phyloP scores from a whole-genome alignment of 1,140 invertebrate genomes.

The Drosophila setifemur region DNA sequence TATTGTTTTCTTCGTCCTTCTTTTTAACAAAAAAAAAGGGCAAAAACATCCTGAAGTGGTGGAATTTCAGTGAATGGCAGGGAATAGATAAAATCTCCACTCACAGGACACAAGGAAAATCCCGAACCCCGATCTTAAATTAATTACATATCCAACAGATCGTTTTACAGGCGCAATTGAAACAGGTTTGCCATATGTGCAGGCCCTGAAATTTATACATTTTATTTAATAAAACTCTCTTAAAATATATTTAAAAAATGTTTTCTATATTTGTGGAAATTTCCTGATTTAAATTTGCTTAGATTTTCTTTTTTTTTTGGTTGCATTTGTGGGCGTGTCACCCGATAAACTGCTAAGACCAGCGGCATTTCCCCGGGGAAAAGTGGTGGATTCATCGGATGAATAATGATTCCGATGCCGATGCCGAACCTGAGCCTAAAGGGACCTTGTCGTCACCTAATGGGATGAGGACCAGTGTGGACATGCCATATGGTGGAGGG shows the following conservation, averaged over 20 bases:
- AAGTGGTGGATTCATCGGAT: constrained; percentile 12
- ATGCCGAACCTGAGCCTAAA: constrained; percentile 8
- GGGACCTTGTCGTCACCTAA: too few species aligned
- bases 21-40: neutral
- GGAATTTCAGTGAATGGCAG: too few species aligned
- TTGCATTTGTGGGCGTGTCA: constrained; percentile 13
- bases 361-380: neutral
- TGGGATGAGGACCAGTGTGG: too few species aligned
- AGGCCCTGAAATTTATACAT: too few species aligned
- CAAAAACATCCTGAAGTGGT: neutral
- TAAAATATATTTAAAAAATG: too few species aligned
- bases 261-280: too few species aligned
- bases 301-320: too few species aligned
- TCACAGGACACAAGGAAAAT: neutral
- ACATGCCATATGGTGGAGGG: constrained; percentile 10
- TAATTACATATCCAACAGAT: neutral
- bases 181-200: neutral
- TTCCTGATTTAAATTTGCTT: too few species aligned
- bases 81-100: neutral
- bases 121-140: neutral
- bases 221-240: too few species aligned
- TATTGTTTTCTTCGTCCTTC: neutral
- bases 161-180: neutral
- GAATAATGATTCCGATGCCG: constrained; percentile 24
- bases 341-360: constrained; percentile 24